Evolutionary conservation across 2,797 vertebrate species (phyloP).

Genomic region (Oceanodroma leucorhoa): DNA sequence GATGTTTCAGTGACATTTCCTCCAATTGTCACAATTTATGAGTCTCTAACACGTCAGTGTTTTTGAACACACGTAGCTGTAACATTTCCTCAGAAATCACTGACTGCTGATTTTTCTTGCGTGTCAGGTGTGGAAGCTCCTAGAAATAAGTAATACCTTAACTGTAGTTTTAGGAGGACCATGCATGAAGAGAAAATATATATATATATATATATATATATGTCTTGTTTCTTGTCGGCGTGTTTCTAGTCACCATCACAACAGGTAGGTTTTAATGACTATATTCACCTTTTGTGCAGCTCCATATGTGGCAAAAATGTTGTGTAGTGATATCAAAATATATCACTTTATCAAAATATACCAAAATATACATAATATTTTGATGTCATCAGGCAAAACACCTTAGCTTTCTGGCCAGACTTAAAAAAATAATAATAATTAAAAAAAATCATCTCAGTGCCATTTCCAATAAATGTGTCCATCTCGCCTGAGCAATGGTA

Average conservation of each 20-base stretch:
- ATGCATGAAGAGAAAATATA: background rate
- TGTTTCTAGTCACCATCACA: background rate
- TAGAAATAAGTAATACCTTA: background rate
- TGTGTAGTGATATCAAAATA: background rate
- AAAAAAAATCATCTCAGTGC: background rate
- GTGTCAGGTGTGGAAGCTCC: background rate
- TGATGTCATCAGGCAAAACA: background rate
- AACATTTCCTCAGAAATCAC: background rate
- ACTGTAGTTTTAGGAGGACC: background rate
- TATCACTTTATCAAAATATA: background rate
- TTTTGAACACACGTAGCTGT: background rate
- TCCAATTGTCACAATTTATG: background rate
- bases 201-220: no score
- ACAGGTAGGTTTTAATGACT: background rate
- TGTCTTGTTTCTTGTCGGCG: background rate
- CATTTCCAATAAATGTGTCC: background rate
- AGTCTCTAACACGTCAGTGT: rapidly evolving
- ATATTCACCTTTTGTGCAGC: background rate
- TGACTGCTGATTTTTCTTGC: background rate
- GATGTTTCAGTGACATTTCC: background rate
- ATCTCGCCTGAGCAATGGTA: background rate
- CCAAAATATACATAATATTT: rapidly evolving
- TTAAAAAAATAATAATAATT: background rate
- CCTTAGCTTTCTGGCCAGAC: background rate
- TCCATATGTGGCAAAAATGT: background rate